Percentiles rank a stretch among this genome's conserved stretches.
Conservation (phyloP, 53 echinoderm and acorn worm genomes). For the Paelopatides confundens region DNA sequence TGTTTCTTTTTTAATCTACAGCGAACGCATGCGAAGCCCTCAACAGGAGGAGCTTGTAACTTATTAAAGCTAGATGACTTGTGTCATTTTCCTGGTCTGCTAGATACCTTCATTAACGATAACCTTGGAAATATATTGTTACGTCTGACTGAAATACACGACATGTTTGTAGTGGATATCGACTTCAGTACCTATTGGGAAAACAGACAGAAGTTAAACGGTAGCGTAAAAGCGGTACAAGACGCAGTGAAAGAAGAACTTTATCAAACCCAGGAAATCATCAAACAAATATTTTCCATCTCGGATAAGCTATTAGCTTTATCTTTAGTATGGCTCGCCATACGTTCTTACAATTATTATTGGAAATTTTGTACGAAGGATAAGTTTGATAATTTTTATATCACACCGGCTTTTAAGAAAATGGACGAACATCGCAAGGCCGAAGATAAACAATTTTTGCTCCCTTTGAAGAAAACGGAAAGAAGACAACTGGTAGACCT, state of each 20-base stretch:
- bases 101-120: constrained; percentile 61
- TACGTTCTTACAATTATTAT: constrained; percentile 84
- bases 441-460: constrained; percentile 50
- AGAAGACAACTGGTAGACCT: constrained; percentile 74
- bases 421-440: constrained; percentile 74
- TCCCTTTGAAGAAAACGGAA: constrained; percentile 90
- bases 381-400: constrained; percentile 88
- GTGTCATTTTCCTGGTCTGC: constrained; percentile 58
- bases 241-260: constrained; percentile 73
- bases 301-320: constrained; percentile 87
- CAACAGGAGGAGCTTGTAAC: constrained; percentile 61
- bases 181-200: constrained; percentile 82
- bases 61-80: constrained; percentile 58
- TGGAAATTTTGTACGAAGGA: constrained; percentile 88
- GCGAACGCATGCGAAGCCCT: constrained; percentile 70
- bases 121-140: constrained; percentile 32
- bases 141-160: constrained; percentile 56
- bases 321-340: constrained; percentile 72
- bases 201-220: constrained; percentile 64
- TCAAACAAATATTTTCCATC: constrained; percentile 69
- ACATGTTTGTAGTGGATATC: constrained; percentile 69
- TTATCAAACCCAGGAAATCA: constrained; percentile 60
- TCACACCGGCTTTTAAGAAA: constrained; percentile 79
- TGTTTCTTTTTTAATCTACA: constrained; percentile 24
- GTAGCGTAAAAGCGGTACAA: constrained; percentile 73